Evolutionary conservation across 2,113 vertebrate genomes (phyloP).

Genomic region (Zosterops hypoxanthus): DNA sequence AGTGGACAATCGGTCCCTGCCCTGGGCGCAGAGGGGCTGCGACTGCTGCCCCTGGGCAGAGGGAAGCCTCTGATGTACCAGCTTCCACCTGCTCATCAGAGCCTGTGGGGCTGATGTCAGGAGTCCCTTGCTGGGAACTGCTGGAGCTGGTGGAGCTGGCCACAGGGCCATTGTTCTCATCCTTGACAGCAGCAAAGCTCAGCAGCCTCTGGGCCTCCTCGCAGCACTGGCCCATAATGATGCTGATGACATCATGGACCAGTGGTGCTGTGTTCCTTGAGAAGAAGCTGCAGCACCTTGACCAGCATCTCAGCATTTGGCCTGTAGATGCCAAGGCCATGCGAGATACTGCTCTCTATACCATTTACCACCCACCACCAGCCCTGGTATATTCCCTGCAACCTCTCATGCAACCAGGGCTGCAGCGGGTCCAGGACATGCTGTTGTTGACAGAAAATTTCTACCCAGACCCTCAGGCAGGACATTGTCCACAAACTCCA

Average conservation of each 20-base stretch:
- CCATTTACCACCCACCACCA: neutral
- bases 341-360: neutral
- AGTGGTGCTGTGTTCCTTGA: neutral
- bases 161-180: neutral
- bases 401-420: neutral
- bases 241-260: neutral
- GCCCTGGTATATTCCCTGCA: neutral
- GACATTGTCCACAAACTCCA: neutral
- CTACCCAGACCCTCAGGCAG: neutral
- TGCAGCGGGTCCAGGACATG: accelerated
- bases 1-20: neutral
- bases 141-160: neutral
- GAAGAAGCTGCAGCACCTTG: neutral
- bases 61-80: neutral
- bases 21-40: neutral
- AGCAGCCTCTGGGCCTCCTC: neutral
- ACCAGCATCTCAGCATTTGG: neutral
- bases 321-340: neutral
- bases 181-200: no score
- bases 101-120: neutral
- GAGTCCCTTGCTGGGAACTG: neutral
- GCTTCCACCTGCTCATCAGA: neutral
- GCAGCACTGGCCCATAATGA: neutral
- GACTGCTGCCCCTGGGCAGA: neutral
- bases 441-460: neutral